Evolutionary conservation across 2,888 invertebrate genomes (phyloP).

Genomic region (Sarcophaga caerulescens): DNA sequence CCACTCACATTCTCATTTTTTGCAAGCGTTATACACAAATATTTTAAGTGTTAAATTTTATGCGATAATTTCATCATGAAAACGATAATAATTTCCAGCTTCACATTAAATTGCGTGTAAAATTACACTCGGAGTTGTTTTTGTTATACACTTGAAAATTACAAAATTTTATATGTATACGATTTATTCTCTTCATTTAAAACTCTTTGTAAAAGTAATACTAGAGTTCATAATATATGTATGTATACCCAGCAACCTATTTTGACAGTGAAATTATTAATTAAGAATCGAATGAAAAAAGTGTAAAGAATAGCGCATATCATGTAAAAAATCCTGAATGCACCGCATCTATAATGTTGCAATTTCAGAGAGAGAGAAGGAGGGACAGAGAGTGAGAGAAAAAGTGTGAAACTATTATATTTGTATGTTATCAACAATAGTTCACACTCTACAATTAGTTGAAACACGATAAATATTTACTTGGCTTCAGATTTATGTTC

Average conservation of each 20-base stretch:
- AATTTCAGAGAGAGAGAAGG: no score
- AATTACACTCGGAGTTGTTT: background rate
- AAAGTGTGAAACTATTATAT: no score
- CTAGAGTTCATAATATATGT: background rate
- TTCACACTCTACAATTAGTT: background rate
- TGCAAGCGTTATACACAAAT: background rate
- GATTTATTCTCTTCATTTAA: background rate
- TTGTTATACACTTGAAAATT: background rate
- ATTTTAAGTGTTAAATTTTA: background rate
- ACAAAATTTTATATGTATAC: background rate
- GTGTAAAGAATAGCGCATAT: no score
- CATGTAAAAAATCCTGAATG: no score
- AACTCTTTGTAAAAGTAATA: background rate
- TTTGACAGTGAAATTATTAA: no score
- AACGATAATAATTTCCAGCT: constrained; percentile 5
- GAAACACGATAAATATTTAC: background rate
- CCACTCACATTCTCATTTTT: no score
- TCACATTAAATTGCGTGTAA: constrained; percentile 18
- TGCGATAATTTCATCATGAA: background rate
- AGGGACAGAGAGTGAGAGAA: no score
- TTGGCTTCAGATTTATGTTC: background rate
- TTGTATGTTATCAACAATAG: background rate
- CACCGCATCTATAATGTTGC: no score
- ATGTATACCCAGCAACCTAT: no score
- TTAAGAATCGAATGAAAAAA: no score